These are phyloP conservation scores for Hassar affinis DNA, from an alignment of 2,113 vertebrate species.

Conservation along the genomic window DNA sequence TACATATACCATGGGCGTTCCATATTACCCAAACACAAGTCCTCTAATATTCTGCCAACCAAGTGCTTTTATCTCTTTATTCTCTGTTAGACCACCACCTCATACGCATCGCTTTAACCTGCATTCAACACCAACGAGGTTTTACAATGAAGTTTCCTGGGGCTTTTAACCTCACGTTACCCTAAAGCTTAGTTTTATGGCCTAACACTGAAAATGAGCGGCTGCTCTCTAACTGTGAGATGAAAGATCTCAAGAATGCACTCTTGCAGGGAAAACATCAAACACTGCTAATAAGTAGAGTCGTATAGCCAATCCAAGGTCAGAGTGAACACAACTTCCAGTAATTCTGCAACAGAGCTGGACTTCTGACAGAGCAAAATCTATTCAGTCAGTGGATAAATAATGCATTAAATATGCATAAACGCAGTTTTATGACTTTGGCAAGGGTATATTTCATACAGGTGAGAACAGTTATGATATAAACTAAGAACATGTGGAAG, in stretches of 20 bases:
- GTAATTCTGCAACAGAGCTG: constrained; percentile 46
- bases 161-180: neutral
- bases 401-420: constrained; percentile 48
- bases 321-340: constrained; percentile 50
- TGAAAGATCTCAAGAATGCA: constrained; percentile 43
- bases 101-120: neutral
- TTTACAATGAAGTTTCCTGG: neutral
- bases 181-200: neutral
- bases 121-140: neutral
- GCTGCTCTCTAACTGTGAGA: constrained; percentile 26
- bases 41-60: neutral
- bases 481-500: constrained; percentile 32
- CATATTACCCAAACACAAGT: neutral
- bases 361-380: constrained; percentile 38
- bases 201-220: neutral
- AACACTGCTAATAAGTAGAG: constrained; percentile 34
- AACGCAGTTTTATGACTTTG: constrained; percentile 42
- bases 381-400: constrained; percentile 47
- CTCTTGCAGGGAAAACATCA: constrained; percentile 29
- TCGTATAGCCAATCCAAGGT: constrained; percentile 36
- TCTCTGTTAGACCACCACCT: neutral
- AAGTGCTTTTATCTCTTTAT: neutral
- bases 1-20: neutral
- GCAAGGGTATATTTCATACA: constrained; percentile 33
- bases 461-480: constrained; percentile 42